phyloP scores from a whole-genome alignment of 2,113 vertebrate genomes.

The Hippocampus mohnikei region DNA sequence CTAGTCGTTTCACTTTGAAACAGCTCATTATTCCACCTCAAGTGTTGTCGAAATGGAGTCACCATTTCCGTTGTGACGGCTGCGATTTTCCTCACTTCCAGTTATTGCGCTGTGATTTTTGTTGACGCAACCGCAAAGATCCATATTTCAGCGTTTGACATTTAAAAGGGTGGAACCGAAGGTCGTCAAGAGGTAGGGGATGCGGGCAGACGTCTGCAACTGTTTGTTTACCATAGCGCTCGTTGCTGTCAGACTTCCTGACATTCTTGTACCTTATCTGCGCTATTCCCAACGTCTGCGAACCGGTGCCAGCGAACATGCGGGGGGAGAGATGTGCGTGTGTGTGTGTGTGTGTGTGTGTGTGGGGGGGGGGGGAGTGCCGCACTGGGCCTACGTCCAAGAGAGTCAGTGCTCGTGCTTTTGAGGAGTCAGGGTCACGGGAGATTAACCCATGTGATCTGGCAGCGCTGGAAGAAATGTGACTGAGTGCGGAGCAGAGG shows the following conservation, averaged over 20 bases:
- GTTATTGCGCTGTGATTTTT: slow-evolving; percentile 40
- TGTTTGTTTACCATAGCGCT: slow-evolving; percentile 72
- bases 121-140: slow-evolving; percentile 27
- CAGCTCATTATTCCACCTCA: not conserved
- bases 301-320: slow-evolving; percentile 58
- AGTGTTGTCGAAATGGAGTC: not conserved
- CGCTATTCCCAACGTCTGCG: slow-evolving; percentile 58
- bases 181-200: slow-evolving; percentile 65
- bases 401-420: slow-evolving; percentile 67
- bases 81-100: not conserved
- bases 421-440: slow-evolving; percentile 67
- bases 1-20: not conserved
- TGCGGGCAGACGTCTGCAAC: slow-evolving; percentile 69
- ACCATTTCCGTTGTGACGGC: not conserved
- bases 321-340: slow-evolving; percentile 38
- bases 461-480: slow-evolving; percentile 75
- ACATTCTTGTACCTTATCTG: slow-evolving; percentile 74
- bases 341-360: slow-evolving; percentile 47
- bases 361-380: slow-evolving; percentile 10
- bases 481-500: slow-evolving; percentile 78
- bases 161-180: slow-evolving; percentile 65
- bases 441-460: slow-evolving; percentile 71
- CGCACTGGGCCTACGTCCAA: slow-evolving; percentile 56
- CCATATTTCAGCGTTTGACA: slow-evolving; percentile 62
- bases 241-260: slow-evolving; percentile 75